Percentiles rank a stretch among this genome's conserved stretches.
Evolutionary conservation across 2,888 invertebrate species (phyloP).

Genomic region (Hyposoter dolosus): DNA sequence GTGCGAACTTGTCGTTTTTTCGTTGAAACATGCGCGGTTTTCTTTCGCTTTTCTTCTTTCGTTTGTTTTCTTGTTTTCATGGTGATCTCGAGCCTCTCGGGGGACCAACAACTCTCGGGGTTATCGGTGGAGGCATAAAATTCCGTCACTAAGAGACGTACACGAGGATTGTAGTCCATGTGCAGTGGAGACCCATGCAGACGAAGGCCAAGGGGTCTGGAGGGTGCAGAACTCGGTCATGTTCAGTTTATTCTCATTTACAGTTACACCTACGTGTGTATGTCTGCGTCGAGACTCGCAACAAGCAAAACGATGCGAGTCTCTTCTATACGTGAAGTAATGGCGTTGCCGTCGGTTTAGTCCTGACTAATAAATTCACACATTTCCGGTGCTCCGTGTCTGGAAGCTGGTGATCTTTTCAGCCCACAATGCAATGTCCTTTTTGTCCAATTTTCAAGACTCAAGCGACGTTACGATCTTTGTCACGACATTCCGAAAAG

Average conservation of each 20-base stretch:
- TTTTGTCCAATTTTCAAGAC: no score
- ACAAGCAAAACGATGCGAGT: background rate
- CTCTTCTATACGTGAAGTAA: slow-evolving; percentile 6
- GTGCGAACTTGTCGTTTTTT: no score
- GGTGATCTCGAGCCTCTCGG: slow-evolving; percentile 27
- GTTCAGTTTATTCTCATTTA: slow-evolving; percentile 55
- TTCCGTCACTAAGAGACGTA: slow-evolving; percentile 33
- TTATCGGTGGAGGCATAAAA: slow-evolving; percentile 61
- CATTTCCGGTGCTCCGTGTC: background rate
- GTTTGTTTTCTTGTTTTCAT: slow-evolving; percentile 7
- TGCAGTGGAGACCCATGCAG: background rate
- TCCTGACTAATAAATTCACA: background rate
- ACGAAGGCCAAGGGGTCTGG: slow-evolving; percentile 15
- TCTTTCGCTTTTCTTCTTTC: background rate
- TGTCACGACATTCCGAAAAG: no score
- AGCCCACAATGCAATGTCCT: background rate
- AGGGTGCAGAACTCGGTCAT: slow-evolving; percentile 50
- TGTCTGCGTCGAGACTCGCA: background rate
- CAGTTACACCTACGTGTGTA: background rate
- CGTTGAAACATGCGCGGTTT: background rate
- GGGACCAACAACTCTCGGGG: slow-evolving; percentile 47
- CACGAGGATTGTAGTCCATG: background rate
- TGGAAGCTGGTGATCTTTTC: background rate
- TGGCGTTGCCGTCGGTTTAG: background rate
- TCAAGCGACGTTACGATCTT: no score